phyloP scores from a whole-genome alignment of 2,797 vertebrate species.

The Bovichtus diacanthus region DNA sequence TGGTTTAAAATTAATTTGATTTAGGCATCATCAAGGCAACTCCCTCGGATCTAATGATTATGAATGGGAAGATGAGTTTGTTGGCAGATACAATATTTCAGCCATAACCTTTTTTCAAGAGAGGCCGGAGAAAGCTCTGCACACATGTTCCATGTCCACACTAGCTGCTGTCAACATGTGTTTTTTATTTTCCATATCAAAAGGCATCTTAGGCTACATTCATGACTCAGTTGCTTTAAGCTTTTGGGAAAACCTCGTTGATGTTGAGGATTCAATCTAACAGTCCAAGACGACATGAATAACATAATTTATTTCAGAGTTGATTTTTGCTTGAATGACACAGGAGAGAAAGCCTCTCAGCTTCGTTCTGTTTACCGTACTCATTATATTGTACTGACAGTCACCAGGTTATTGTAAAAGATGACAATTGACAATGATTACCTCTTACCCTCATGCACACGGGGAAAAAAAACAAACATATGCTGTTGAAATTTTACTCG shows the following conservation, averaged over 20 bases:
- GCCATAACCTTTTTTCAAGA: constrained; percentile 10
- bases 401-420: background rate
- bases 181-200: constrained; percentile 32
- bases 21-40: constrained; percentile 14
- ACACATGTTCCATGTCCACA: constrained; percentile 6
- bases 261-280: constrained; percentile 8
- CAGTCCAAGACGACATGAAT: background rate
- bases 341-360: background rate
- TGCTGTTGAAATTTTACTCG: constrained; percentile 15
- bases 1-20: constrained; percentile 5
- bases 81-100: constrained; percentile 21
- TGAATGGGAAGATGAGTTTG: constrained; percentile 16
- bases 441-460: background rate
- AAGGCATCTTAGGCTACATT: constrained; percentile 17
- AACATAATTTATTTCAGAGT: background rate
- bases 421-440: background rate
- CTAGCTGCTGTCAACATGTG: constrained; percentile 16
- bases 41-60: background rate
- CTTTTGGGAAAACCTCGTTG: constrained; percentile 19
- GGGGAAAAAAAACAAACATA: background rate
- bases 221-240: background rate
- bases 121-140: constrained; percentile 5
- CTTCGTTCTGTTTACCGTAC: constrained; percentile 22
- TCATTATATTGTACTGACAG: background rate
- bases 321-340: constrained; percentile 5